Conservation (phyloP, 2,797 vertebrate genomes). For the Lepus townsendii region DNA sequence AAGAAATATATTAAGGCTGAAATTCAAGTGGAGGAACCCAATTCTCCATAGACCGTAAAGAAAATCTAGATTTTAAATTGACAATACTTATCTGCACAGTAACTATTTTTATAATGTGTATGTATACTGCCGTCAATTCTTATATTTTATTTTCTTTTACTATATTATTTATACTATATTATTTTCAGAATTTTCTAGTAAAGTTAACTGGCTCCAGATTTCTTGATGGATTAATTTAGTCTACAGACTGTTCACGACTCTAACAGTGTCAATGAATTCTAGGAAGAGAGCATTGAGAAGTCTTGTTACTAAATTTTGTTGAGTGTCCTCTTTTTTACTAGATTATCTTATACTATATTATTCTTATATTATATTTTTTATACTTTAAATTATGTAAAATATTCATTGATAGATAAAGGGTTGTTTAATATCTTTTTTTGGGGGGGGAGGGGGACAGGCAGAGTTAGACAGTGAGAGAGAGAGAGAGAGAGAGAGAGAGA, state of each 20-base stretch:
- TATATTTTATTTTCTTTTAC: no score
- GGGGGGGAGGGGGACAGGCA: no score
- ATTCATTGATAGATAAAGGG: neutral
- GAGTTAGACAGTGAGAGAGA: no score
- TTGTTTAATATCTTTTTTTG: neutral
- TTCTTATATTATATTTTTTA: no score
- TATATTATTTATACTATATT: no score
- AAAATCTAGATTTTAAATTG: neutral
- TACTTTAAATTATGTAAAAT: neutral
- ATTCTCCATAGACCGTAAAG: neutral
- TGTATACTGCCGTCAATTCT: neutral
- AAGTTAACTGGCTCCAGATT: conserved; percentile 83
- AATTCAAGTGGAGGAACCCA: neutral
- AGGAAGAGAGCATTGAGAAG: conserved; percentile 43
- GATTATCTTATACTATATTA: neutral
- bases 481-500: no score
- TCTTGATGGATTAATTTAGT: conserved; percentile 82
- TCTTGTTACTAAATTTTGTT: conserved; percentile 48
- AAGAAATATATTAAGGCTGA: neutral
- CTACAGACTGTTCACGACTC: conserved; percentile 73
- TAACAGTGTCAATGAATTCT: conserved; percentile 53
- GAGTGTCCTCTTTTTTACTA: conserved; percentile 33
- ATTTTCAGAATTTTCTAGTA: conserved; percentile 67
- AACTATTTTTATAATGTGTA: neutral
- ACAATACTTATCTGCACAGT: neutral